Evolutionary conservation across 2,113 vertebrate genomes (phyloP).

Genomic region (Strix aluco): DNA sequence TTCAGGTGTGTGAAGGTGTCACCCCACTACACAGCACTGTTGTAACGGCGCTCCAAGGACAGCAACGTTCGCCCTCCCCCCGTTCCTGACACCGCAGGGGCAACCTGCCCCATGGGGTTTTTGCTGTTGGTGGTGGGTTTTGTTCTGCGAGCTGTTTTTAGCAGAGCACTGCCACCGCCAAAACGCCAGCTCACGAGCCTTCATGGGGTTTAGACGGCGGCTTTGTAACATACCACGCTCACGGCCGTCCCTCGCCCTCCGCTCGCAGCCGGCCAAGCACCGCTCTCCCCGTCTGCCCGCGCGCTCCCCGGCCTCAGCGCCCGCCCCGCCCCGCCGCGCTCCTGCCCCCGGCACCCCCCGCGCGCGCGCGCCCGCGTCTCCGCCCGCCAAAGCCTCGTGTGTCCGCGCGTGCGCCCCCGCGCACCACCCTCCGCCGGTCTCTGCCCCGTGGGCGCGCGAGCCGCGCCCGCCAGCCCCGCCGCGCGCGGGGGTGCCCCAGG

Average conservation of each 20-base stretch:
- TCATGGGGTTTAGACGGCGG: neutral
- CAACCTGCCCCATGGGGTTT: neutral
- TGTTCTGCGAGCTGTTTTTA: neutral
- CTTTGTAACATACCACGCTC: neutral
- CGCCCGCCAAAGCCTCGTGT: rapidly evolving
- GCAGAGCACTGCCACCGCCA: neutral
- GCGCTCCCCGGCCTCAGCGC: no score
- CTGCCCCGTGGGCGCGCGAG: no score
- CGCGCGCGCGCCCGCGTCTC: no score
- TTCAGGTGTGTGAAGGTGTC: no score
- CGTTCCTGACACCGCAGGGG: neutral
- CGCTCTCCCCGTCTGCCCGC: no score
- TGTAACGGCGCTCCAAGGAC: neutral
- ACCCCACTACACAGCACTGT: neutral
- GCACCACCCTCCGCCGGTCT: no score
- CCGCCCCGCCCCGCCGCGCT: no score
- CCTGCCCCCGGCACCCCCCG: no score
- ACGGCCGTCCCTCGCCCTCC: no score
- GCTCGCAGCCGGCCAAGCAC: no score
- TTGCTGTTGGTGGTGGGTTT: rapidly evolving
- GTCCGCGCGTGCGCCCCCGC: neutral
- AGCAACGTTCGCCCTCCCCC: neutral
- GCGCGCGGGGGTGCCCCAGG: no score
- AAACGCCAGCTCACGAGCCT: neutral
- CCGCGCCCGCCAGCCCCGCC: neutral